phyloP scores from a whole-genome alignment of 2,797 vertebrate species.

The Poeciliopsis infans region DNA sequence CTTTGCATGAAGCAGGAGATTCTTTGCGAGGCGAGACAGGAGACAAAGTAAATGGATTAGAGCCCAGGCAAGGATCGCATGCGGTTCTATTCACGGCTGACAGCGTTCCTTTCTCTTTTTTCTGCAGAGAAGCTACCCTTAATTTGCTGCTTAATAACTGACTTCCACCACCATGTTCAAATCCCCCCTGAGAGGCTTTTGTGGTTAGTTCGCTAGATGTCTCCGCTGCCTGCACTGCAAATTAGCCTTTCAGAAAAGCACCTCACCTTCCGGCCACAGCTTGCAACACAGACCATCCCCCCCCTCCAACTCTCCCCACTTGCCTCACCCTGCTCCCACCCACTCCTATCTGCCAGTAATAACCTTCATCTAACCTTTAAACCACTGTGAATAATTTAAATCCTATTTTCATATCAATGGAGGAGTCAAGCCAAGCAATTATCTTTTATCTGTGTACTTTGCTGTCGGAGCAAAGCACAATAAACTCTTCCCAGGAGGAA shows the following conservation, averaged over 20 bases:
- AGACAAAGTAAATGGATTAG: slow-evolving; percentile 62
- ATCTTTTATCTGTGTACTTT: slow-evolving; percentile 99
- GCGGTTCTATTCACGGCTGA: slow-evolving; percentile 80
- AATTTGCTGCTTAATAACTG: slow-evolving; percentile 97
- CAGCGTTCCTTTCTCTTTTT: slow-evolving; percentile 67
- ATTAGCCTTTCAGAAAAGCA: slow-evolving; percentile 89
- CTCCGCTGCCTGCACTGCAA: slow-evolving; percentile 84
- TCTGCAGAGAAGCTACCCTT: slow-evolving; percentile 78
- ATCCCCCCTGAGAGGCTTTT: slow-evolving; percentile 83
- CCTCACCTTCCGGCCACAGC: slow-evolving; percentile 84
- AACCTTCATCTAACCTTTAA: slow-evolving; percentile 99
- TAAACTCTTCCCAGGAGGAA: slow-evolving; percentile 88
- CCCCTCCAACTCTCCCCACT: background rate
- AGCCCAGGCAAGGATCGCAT: slow-evolving; percentile 64
- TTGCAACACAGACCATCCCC: slow-evolving; percentile 52
- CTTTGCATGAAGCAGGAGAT: slow-evolving; percentile 40
- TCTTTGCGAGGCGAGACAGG: slow-evolving; percentile 43
- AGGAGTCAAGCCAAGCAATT: slow-evolving; percentile 98
- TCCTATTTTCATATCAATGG: slow-evolving; percentile 99
- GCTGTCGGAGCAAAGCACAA: slow-evolving; percentile 92
- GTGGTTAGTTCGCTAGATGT: slow-evolving; percentile 85
- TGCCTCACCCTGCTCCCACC: slow-evolving; percentile 60
- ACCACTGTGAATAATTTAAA: slow-evolving; percentile 97
- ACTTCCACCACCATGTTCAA: slow-evolving; percentile 85
- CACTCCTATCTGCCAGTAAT: slow-evolving; percentile 85